Evolutionary conservation across 2,888 invertebrate genomes (phyloP).

Genomic region (Heliconius ethilla): DNA sequence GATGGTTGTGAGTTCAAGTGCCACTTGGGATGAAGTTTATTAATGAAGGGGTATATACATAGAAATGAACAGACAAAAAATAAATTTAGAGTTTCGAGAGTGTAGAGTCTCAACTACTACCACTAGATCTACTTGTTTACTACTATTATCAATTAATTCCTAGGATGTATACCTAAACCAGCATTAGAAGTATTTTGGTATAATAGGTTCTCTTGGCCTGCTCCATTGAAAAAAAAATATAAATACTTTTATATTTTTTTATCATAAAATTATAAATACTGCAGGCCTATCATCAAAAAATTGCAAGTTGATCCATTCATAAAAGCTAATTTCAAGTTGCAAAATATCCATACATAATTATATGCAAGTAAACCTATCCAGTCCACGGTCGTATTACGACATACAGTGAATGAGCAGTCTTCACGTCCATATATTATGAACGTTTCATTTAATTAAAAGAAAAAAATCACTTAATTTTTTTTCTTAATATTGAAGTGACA

Average conservation of each 20-base stretch:
- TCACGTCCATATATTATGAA: constrained; percentile 13
- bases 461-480: neutral
- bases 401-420: constrained; percentile 26
- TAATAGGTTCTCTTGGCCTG: no score
- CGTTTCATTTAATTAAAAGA: constrained; percentile 7
- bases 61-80: no score
- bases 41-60: neutral
- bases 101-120: no score
- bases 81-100: no score
- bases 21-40: neutral
- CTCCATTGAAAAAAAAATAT: no score
- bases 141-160: no score
- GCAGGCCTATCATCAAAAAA: neutral
- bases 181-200: no score
- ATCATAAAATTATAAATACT: no score
- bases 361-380: constrained; percentile 29
- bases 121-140: no score
- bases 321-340: constrained; percentile 27
- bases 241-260: no score
- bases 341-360: constrained; percentile 28
- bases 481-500: neutral
- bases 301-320: constrained; percentile 15
- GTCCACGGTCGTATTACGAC: constrained; percentile 32
- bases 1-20: neutral
- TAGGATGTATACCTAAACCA: no score